phyloP scores from a whole-genome alignment of 2,797 vertebrate species.

The Phrynocephalus guinanensis region DNA sequence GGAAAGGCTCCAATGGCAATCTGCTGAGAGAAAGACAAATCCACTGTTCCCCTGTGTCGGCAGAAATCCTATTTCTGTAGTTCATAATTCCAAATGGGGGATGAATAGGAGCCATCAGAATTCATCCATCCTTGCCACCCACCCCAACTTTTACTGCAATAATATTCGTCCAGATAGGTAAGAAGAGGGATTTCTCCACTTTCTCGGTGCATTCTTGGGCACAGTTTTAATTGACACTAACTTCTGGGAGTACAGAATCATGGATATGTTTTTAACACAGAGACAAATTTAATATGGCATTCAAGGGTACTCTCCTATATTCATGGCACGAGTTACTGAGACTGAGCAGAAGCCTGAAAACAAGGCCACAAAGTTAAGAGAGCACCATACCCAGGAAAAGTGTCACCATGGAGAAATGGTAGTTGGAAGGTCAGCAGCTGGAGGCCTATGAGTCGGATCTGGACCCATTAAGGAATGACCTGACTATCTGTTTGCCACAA shows the following conservation, averaged over 20 bases:
- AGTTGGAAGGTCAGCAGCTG: neutral
- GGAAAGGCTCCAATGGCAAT: no score
- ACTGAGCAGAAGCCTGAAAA: neutral
- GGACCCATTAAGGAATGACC: no score
- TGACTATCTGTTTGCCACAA: neutral
- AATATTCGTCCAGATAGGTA: neutral
- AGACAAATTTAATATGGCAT: neutral
- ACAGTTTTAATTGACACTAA: neutral
- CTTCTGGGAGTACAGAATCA: neutral
- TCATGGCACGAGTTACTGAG: neutral
- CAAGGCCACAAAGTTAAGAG: neutral
- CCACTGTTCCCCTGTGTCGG: neutral
- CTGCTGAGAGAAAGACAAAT: neutral
- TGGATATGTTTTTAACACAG: neutral
- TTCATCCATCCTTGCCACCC: neutral
- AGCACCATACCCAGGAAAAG: no score
- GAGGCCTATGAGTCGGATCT: neutral
- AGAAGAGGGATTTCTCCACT: neutral
- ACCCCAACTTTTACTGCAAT: no score
- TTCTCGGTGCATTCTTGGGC: neutral
- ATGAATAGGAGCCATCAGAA: neutral
- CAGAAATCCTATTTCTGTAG: neutral
- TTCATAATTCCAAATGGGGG: neutral
- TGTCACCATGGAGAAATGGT: neutral
- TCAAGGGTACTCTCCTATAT: neutral